Percentiles rank a stretch among this genome's conserved stretches.
Conservation (phyloP, 1,140 invertebrate genomes). For the Carcinoscorpius rotundicauda region DNA sequence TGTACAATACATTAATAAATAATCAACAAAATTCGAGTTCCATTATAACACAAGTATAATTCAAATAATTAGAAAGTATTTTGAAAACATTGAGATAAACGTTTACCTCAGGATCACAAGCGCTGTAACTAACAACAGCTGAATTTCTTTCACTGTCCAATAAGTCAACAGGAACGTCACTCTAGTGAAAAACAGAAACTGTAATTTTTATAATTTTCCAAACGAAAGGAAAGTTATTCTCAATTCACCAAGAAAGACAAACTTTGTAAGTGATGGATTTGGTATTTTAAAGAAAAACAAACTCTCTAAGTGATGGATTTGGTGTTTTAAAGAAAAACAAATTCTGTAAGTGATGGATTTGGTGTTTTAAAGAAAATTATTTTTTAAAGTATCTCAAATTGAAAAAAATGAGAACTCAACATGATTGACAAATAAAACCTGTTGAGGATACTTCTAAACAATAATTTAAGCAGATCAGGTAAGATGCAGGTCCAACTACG, state of each 20-base stretch:
- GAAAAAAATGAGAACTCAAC: no score
- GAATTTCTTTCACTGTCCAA: slow-evolving; percentile 76
- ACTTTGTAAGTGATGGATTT: no score
- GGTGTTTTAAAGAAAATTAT: no score
- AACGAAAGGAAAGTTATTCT: slow-evolving; percentile 4
- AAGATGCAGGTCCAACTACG: no score
- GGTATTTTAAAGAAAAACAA: neutral
- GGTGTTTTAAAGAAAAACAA: no score
- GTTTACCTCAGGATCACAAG: slow-evolving; percentile 48
- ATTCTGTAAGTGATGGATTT: no score
- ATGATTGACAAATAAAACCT: no score
- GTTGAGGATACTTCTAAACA: no score
- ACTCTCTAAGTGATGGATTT: no score
- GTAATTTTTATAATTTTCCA: neutral
- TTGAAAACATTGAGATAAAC: neutral
- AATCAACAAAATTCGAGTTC: neutral
- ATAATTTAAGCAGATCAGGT: no score
- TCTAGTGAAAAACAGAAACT: slow-evolving; percentile 32
- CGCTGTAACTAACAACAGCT: slow-evolving; percentile 67
- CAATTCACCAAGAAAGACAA: neutral
- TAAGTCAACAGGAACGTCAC: slow-evolving; percentile 67
- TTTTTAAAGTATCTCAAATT: no score
- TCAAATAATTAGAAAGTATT: neutral
- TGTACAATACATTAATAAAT: neutral
- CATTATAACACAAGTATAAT: neutral